Evolutionary conservation across 1,140 invertebrate genomes (phyloP).

Genomic region (Drosophila ohnishii): DNA sequence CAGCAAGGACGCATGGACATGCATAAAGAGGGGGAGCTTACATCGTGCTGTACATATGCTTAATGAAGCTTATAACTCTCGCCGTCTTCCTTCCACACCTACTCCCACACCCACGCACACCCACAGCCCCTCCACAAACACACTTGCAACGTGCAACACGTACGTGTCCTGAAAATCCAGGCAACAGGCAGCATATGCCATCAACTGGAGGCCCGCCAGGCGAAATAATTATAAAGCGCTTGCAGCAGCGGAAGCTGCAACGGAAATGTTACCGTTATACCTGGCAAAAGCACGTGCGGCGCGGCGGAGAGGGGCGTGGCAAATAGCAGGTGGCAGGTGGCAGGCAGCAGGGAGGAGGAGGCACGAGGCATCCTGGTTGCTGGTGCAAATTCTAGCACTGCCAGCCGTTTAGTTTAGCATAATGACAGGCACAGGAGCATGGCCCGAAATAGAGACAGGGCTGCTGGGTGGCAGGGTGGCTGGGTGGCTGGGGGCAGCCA

Average conservation of each 20-base stretch:
- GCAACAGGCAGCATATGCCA: slow-evolving; percentile 81
- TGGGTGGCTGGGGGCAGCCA: slow-evolving; percentile 55
- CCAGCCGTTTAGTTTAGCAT: slow-evolving; percentile 80
- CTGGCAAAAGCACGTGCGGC: slow-evolving; percentile 72
- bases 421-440: slow-evolving; percentile 72
- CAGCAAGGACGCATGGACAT: slow-evolving; percentile 13
- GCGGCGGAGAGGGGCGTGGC: slow-evolving; percentile 1
- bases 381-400: slow-evolving; percentile 80
- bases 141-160: slow-evolving; percentile 69
- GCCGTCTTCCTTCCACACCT: slow-evolving; percentile 40
- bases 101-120: too few relatives aligned
- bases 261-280: slow-evolving; percentile 79
- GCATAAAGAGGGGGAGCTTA: slow-evolving; percentile 51
- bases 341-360: background rate
- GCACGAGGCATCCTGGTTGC: slow-evolving; percentile 50
- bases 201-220: slow-evolving; percentile 75
- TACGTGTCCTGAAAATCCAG: slow-evolving; percentile 75
- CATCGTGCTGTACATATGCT: slow-evolving; percentile 81
- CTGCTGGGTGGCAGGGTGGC: background rate
- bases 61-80: slow-evolving; percentile 82
- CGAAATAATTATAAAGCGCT: slow-evolving; percentile 82
- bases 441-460: slow-evolving; percentile 45
- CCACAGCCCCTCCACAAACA: slow-evolving; percentile 4
- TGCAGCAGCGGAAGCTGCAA: slow-evolving; percentile 76
- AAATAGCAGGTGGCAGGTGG: background rate